Base-by-base conservation (phyloP, 2,113 vertebrate genomes). In the Dissostichus mawsoni region DNA sequence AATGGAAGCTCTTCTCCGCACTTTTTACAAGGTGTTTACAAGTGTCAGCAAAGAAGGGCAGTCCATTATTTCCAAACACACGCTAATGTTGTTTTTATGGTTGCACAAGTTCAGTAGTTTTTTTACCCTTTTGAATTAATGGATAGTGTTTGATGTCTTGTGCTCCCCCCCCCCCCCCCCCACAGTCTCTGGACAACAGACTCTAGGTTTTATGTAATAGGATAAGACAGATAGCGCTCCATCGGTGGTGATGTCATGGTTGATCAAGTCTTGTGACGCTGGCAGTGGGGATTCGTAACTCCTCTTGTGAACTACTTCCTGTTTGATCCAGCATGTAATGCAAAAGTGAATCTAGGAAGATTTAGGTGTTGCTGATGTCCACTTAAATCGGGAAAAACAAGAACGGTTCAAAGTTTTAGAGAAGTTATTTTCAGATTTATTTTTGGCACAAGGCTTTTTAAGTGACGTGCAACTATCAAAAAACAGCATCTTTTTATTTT, bases 381-480 rank as follows among this genome's bases (percentile, higher is more conserved):
- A 83, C 69, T 83, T 67, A 83, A 91, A 92, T 90, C 89, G 93
- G 86, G 87, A 89, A 67, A 92, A 59, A 83, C 48, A 53, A 36
- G 69, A 90, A 87, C 36, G 89, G 89, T 92, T 94, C 20, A 69
- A 88, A 91, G 83, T 92, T 94, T 92, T 88, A 92, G 91, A 85
- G 56, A 84, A 89, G 83, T 81, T 93, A 86, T 88, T 94, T 90
- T 93, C 84, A 89, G 78, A 92, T 92, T 90, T 87, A 52, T 91
- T 78, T 78, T 91, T 90, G 80, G 94, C 85, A 93, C 91, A 92
- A 87, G 92, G 93, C 94, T 95, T 95, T 94, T 89, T 82, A 90
- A 85, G 91, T 95, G 90, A 93, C 12, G 79, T 92, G 89, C 89
- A 92, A 94, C 81, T 75, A 77, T 89, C 76, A 84, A 80, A 89